Evolutionary conservation across 2,888 invertebrate species (phyloP).

Genomic region (Acanthopleura granulata): DNA sequence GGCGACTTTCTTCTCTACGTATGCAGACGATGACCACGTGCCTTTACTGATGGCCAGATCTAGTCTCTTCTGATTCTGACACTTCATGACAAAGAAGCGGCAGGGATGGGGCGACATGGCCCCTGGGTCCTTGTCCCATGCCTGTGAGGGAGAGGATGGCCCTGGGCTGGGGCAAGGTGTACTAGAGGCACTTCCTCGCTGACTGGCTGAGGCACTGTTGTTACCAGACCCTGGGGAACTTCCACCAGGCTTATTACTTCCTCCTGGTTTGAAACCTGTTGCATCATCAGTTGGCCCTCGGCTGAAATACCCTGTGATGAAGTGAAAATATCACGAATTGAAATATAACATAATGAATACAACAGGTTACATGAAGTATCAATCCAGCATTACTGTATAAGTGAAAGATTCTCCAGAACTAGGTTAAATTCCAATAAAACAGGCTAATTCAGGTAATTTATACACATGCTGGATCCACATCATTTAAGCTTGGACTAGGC

Average conservation of each 20-base stretch:
- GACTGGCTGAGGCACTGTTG: slow-evolving; percentile 34
- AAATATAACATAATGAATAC: no score
- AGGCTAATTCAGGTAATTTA: no score
- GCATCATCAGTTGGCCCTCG: background rate
- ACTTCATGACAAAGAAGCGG: slow-evolving; percentile 77
- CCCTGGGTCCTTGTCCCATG: slow-evolving; percentile 29
- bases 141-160: slow-evolving; percentile 31
- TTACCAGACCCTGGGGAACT: slow-evolving; percentile 10
- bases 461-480: no score
- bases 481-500: no score
- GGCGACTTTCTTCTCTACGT: slow-evolving; percentile 76
- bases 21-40: slow-evolving; percentile 76
- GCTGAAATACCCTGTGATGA: background rate
- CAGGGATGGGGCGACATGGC: slow-evolving; percentile 27
- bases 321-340: no score
- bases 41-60: slow-evolving; percentile 74
- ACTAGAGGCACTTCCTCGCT: slow-evolving; percentile 45
- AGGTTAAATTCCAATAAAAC: no score
- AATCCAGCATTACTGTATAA: no score
- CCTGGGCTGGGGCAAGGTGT: slow-evolving; percentile 56
- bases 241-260: background rate
- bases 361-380: no score
- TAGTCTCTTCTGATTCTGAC: slow-evolving; percentile 74
- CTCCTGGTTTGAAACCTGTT: background rate
- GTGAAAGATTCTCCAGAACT: no score